Evolutionary conservation across 2,888 invertebrate genomes (phyloP).

Genomic region (Lasioglossum morio): DNA sequence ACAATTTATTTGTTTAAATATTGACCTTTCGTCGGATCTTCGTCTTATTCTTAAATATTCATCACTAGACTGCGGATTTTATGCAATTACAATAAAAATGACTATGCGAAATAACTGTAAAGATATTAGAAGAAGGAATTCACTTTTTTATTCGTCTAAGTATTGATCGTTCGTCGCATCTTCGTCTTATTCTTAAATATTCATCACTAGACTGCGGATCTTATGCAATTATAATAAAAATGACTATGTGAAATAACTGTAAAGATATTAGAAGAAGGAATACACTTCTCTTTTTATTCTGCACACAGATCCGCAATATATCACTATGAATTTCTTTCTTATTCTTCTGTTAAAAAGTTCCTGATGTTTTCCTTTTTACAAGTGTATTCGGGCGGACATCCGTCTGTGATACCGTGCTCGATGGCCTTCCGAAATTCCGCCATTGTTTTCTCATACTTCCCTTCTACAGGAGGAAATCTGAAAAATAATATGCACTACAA

Average conservation of each 20-base stretch:
- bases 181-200: not conserved
- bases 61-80: not conserved
- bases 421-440: constrained; percentile 89
- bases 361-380: constrained; percentile 81
- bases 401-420: constrained; percentile 86
- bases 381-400: constrained; percentile 80
- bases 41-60: not conserved
- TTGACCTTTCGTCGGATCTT: not conserved
- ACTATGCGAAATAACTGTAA: not conserved
- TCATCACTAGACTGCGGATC: not conserved
- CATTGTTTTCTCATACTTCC: constrained; percentile 88
- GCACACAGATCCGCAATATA: not conserved
- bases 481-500: constrained; percentile 48
- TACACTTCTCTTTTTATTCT: not conserved
- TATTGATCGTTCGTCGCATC: not conserved
- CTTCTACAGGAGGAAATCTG: constrained; percentile 86
- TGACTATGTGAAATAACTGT: too few species aligned
- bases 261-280: too few species aligned
- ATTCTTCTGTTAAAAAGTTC: constrained; percentile 73
- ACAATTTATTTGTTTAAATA: not conserved
- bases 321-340: not conserved
- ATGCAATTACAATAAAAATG: not conserved
- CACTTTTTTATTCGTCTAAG: not conserved
- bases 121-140: not conserved
- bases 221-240: not conserved